Conservation (phyloP, 2,888 invertebrate species). For the Eutolmus rufibarbis region DNA sequence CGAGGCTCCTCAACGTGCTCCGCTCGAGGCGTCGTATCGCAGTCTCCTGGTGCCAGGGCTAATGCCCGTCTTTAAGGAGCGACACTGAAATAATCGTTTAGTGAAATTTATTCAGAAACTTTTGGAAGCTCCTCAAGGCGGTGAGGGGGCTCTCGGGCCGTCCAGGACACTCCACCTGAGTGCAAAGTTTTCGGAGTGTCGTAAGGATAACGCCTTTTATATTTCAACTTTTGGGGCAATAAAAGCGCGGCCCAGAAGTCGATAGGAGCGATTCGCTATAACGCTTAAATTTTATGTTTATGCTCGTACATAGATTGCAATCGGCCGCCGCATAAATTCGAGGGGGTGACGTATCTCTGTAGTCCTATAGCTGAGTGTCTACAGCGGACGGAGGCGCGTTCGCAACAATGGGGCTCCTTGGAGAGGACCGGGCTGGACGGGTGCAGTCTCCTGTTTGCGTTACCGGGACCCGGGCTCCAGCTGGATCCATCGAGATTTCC, state of each 20-base stretch:
- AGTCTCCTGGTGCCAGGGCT: neutral
- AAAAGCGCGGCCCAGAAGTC: neutral
- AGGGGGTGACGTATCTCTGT: neutral
- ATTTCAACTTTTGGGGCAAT: neutral
- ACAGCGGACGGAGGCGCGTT: neutral
- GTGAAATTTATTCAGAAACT: neutral
- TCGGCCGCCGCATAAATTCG: neutral
- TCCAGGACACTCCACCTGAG: neutral
- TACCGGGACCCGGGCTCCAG: neutral
- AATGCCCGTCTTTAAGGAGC: neutral
- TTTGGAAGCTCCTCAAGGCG: neutral
- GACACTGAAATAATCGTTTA: neutral
- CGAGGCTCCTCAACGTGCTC: neutral
- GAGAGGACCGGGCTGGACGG: neutral
- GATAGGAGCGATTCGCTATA: constrained; percentile 20
- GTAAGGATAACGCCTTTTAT: constrained; percentile 6
- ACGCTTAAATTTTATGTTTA: constrained; percentile 30
- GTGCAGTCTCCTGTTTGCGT: constrained; percentile 1
- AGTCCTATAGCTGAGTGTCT: neutral
- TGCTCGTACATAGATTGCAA: constrained; percentile 3
- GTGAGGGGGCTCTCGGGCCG: neutral
- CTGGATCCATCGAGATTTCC: constrained; percentile 11
- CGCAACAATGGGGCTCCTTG: neutral
- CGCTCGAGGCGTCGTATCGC: neutral
- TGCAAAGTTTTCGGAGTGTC: constrained; percentile 25